Base-by-base conservation (phyloP, 1,140 invertebrate genomes). In the Hyposmocoma kahamanoa region DNA sequence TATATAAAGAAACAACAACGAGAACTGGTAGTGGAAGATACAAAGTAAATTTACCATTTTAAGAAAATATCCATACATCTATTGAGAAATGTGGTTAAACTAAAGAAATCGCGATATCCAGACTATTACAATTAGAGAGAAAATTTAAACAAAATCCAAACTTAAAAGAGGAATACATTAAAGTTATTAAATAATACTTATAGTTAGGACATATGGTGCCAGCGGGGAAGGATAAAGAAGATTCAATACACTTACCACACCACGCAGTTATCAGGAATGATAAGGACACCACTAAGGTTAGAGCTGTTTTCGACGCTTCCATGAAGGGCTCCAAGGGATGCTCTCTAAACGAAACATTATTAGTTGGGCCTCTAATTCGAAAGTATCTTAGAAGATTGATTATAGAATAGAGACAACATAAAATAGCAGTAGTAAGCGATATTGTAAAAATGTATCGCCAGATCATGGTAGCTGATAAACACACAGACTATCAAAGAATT, bases 271-370 rank as follows among this genome's bases (percentile, higher is more conserved):
- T n/a, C n/a, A n/a, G n/a, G n/a, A n/a, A n/a, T 19, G 36, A 39
- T 19, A 42, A 42, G 13, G 41, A 42, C 11, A 42, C 41, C 3
- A 24, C 55, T 52, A 22, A 64, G 62, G 20, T 19, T 3, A 15
- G 36, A 5, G 18, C 20, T 39, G 36, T 39, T 2, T 20, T 39
- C 5, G 36, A 39, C 36, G 36, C 36, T 19, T 17, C 36, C 9
- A 19, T 15, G 8, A 39, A 39, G n/a, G 36, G 36, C 9, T 26
- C 43, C 4, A 53, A 39, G 19, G 67, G 70, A n/a, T 17, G 56
- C 11, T 79, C 68, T 15, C 44, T 82, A 9, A 84, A 82, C 57
- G 59, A 80, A 21, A 47, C 49, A 2, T 22, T 81, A 19, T 80
- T n/a, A n/a, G 9, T 20, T 4, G 36, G 36, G 3, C 36, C 36